Conservation (phyloP, 2,113 vertebrate genomes). For the Axis porcinus region DNA sequence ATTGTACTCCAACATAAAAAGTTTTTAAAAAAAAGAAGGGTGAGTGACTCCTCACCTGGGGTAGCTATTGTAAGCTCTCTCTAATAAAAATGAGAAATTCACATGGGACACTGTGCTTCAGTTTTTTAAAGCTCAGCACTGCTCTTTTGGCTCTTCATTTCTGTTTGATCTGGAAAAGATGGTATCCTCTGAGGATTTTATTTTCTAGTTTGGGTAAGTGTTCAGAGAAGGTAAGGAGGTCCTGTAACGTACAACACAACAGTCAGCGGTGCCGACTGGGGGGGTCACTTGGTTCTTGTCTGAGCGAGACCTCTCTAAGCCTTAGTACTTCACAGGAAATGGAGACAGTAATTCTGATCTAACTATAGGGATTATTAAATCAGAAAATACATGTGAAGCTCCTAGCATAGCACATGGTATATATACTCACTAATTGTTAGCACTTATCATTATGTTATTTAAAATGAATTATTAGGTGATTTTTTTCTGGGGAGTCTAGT, state of each 20-base stretch:
- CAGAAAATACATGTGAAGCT: neutral
- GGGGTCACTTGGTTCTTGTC: neutral
- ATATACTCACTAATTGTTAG: neutral
- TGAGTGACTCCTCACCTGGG: neutral
- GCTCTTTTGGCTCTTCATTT: neutral
- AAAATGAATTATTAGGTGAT: neutral
- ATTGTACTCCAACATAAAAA: neutral
- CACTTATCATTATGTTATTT: neutral
- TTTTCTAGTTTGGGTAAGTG: neutral
- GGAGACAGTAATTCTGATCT: neutral
- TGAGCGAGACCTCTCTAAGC: neutral
- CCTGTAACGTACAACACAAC: rapidly evolving
- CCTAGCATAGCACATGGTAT: neutral
- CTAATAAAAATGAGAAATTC: neutral
- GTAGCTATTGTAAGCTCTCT: no score
- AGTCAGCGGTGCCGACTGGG: neutral
- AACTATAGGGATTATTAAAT: neutral
- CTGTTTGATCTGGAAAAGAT: neutral
- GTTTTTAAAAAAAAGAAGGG: neutral
- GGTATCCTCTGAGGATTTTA: neutral
- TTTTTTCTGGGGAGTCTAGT: neutral
- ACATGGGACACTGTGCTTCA: rapidly evolving
- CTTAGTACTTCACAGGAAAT: neutral
- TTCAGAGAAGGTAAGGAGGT: neutral
- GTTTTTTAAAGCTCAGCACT: neutral